Conservation (phyloP, 1,140 invertebrate genomes). For the Druon quercuslanigerum region DNA sequence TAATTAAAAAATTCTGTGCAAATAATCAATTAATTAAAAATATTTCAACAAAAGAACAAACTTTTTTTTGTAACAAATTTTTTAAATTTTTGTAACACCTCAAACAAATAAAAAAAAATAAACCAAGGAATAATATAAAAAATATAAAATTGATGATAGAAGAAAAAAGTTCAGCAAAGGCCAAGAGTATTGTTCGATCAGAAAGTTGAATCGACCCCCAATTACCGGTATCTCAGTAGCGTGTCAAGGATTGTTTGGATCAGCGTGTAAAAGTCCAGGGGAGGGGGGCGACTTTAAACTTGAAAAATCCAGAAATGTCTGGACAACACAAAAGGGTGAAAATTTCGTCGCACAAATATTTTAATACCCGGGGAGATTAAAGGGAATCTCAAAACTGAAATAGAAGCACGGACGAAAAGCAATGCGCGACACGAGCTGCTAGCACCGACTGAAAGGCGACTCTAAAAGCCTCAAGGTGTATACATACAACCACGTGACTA, state of each 20-base stretch:
- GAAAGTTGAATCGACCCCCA: not conserved
- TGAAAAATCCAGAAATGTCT: not conserved
- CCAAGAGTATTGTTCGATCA: not conserved
- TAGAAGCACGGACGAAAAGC: constrained; percentile 17
- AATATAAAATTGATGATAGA: not conserved
- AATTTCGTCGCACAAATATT: not conserved
- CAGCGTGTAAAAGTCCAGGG: not conserved
- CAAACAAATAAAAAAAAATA: not conserved
- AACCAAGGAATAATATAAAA: not conserved
- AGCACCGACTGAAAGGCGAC: constrained; percentile 42
- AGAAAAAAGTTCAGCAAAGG: not conserved
- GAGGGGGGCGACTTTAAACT: not conserved
- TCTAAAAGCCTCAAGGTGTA: constrained; percentile 43
- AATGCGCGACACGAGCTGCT: constrained; percentile 36
- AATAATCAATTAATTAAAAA: no score
- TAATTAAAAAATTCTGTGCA: no score
- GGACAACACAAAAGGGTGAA: not conserved
- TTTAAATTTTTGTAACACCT: no score
- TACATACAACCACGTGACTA: constrained; percentile 50
- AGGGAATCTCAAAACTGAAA: constrained; percentile 37
- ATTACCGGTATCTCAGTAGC: constrained; percentile 13
- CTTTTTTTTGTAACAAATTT: no score
- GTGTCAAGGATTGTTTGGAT: constrained; percentile 6
- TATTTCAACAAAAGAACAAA: no score
- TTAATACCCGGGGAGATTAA: not conserved